phyloP scores from a whole-genome alignment of 2,113 vertebrate genomes.

The Ondatra zibethicus region DNA sequence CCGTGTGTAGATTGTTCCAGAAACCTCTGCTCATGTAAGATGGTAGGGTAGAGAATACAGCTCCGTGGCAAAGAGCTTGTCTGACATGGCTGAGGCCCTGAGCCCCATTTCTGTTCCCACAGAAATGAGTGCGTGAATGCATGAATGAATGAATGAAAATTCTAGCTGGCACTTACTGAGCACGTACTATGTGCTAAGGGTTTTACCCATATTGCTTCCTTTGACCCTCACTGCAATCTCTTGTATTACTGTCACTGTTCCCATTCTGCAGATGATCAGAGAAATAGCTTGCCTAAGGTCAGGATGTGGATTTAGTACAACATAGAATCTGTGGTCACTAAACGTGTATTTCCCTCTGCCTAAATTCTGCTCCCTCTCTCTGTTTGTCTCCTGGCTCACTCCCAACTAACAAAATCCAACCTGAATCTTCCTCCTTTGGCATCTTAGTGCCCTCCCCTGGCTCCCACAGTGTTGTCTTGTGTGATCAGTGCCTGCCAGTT shows the following conservation, averaged over 20 bases:
- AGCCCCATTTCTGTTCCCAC: not conserved
- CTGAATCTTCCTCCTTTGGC: not conserved
- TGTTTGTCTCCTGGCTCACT: not conserved
- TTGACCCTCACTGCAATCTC: not conserved
- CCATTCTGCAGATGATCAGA: slow-evolving; percentile 18
- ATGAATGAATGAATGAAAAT: not conserved
- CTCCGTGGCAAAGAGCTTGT: not conserved
- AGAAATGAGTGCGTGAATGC: not conserved
- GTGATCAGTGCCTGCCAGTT: not conserved
- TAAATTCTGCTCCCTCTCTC: not conserved
- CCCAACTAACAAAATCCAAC: not conserved
- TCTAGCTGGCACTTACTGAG: not conserved
- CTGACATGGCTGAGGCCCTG: not conserved
- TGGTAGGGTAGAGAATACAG: not conserved
- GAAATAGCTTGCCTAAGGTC: not conserved
- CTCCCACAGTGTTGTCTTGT: not conserved
- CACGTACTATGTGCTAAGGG: not conserved
- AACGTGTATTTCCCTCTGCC: not conserved
- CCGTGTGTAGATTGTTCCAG: not conserved
- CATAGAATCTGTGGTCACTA: not conserved
- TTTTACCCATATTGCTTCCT: not conserved
- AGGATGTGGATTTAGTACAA: slow-evolving; percentile 6
- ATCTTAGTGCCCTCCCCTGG: not conserved
- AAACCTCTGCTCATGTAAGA: not conserved
- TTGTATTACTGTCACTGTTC: not conserved